Conservation (phyloP, 2,888 invertebrate species). For the Cheilosia scutellata region DNA sequence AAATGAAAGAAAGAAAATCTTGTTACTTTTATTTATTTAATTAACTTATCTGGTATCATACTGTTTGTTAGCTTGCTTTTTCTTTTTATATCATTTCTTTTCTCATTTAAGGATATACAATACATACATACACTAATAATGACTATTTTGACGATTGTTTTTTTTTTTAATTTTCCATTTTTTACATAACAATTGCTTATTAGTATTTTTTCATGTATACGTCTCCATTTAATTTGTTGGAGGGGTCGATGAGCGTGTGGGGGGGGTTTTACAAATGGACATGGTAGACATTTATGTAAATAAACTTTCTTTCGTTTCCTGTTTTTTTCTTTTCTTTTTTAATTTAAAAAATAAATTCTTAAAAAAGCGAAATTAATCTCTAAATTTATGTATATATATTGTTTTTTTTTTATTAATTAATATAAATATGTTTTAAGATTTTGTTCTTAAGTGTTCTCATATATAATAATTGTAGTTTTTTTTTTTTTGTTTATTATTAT, state of each 20-base stretch:
- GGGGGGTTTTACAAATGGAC: conserved; percentile 11
- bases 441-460: conserved; percentile 65
- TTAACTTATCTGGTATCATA: conserved; percentile 72
- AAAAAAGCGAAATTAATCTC: conserved; percentile 60
- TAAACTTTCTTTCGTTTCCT: conserved; percentile 41
- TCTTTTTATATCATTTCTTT: conserved; percentile 37
- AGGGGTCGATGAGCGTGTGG: conserved; percentile 7
- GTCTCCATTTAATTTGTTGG: background rate
- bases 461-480: conserved; percentile 56
- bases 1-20: conserved; percentile 61
- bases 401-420: conserved; percentile 51
- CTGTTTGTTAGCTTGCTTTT: conserved; percentile 73
- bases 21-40: conserved; percentile 51
- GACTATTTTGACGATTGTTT: conserved; percentile 68
- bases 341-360: conserved; percentile 62
- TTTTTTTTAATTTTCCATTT: conserved; percentile 21
- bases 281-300: conserved; percentile 33
- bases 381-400: conserved; percentile 45
- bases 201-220: conserved; percentile 33
- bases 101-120: conserved; percentile 64
- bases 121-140: conserved; percentile 74
- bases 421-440: conserved; percentile 65
- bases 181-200: conserved; percentile 40
- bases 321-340: conserved; percentile 13
- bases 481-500: conserved; percentile 14